phyloP scores from a whole-genome alignment of 2,113 vertebrate genomes.

The Cynopterus brachyotis region DNA sequence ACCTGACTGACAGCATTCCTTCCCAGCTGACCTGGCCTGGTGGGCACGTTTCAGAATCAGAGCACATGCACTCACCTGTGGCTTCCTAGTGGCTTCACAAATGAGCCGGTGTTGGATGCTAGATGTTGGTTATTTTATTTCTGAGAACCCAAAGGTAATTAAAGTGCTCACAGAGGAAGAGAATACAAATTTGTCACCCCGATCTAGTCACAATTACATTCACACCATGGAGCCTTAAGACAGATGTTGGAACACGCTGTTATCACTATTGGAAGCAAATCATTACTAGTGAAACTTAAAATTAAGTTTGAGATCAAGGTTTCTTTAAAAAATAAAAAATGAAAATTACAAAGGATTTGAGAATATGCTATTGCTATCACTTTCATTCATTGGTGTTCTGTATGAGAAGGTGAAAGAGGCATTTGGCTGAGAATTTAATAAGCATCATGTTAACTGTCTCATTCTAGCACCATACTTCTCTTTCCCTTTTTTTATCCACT shows the following conservation, averaged over 20 bases:
- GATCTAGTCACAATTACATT: neutral
- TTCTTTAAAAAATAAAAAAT: neutral
- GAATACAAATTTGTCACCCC: neutral
- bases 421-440: neutral
- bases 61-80: neutral
- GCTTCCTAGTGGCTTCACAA: neutral
- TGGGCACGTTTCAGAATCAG: neutral
- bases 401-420: neutral
- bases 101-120: neutral
- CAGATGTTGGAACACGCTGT: neutral
- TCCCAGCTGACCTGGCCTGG: neutral
- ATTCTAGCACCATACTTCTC: fast-evolving
- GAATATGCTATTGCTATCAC: neutral
- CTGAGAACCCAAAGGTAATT: conserved; percentile 36
- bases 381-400: neutral
- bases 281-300: neutral
- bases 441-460: neutral
- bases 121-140: neutral
- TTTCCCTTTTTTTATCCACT: neutral
- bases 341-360: neutral
- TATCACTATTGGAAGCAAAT: neutral
- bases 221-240: neutral
- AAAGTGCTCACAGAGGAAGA: neutral
- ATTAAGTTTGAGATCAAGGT: neutral
- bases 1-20: neutral